These are phyloP conservation scores for Eulemur rufifrons DNA, from an alignment of 2,113 vertebrate genomes.

Conservation along the genomic window DNA sequence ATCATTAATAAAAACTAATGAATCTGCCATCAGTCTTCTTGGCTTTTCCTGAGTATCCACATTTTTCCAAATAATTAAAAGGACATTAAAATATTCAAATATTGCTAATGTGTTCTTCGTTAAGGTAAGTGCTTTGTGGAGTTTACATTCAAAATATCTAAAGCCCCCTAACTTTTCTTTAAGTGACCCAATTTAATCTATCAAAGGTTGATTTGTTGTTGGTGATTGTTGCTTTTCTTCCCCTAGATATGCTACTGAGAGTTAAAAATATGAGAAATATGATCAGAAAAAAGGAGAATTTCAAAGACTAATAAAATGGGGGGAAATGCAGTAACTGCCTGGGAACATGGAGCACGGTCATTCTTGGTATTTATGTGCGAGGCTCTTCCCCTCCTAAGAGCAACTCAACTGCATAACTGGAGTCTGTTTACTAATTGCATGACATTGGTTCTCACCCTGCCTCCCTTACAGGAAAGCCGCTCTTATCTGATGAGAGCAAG, in stretches of 20 bases:
- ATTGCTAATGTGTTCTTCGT: not conserved
- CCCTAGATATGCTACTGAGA: not conserved
- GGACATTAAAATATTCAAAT: not conserved
- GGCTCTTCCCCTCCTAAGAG: not conserved
- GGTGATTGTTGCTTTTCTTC: not conserved
- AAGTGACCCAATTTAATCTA: not conserved
- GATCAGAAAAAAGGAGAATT: not conserved
- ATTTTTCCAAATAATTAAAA: constrained; percentile 32
- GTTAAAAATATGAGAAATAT: not conserved
- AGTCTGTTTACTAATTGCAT: constrained; percentile 14
- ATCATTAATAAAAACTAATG: constrained; percentile 36
- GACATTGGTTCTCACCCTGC: not conserved
- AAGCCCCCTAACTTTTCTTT: not conserved
- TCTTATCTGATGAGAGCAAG: constrained; percentile 51
- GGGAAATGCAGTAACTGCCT: not conserved
- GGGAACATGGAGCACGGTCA: not conserved
- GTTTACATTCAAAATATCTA: not conserved
- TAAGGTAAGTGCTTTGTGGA: not conserved
- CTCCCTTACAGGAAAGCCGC: not conserved
- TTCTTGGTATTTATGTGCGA: not conserved
- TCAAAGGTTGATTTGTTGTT: not conserved
- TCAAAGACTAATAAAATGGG: not conserved
- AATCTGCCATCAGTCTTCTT: not conserved
- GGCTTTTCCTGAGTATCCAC: not conserved
- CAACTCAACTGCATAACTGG: not conserved